Evolutionary conservation across 2,113 vertebrate genomes (phyloP).

Genomic region (Hylia prasina): DNA sequence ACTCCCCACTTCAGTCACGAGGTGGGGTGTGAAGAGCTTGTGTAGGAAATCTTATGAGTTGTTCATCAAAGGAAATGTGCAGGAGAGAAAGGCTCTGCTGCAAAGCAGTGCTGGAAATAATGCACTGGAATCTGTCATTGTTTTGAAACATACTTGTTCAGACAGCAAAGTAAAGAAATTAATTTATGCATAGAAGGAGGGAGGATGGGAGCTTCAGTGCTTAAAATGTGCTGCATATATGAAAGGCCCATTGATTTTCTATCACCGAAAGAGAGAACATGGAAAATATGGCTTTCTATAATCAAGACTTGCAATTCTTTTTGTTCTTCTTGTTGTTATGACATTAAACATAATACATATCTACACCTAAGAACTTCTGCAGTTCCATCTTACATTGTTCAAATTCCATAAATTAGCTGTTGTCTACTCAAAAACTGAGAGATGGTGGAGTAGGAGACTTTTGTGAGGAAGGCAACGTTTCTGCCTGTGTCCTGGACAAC

Average conservation of each 20-base stretch:
- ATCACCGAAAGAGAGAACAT: not conserved
- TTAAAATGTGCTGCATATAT: not conserved
- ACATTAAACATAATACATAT: not conserved
- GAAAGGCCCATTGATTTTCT: not conserved
- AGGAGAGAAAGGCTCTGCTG: not conserved
- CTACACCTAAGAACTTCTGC: not conserved
- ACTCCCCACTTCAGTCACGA: conserved; percentile 18
- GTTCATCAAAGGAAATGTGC: not conserved
- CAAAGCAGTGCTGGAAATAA: not conserved
- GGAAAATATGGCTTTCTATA: not conserved
- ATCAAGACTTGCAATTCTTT: not conserved
- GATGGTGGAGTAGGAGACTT: not conserved
- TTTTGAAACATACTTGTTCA: not conserved
- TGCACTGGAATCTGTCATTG: not conserved
- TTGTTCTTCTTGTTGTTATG: not conserved
- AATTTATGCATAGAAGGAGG: not conserved
- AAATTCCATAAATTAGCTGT: not conserved
- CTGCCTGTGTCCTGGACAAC: not conserved
- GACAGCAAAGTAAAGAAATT: conserved; percentile 3
- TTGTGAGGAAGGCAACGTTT: not conserved
- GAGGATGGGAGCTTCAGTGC: not conserved
- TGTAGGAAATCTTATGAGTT: not conserved
- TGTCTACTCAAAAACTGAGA: not conserved
- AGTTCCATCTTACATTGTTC: not conserved
- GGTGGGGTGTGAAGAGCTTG: conserved; percentile 25